Evolutionary conservation across 2,113 vertebrate genomes (phyloP), one percentile per base, ranked within the genome.

Genomic region (Paradisaea rubra): DNA sequence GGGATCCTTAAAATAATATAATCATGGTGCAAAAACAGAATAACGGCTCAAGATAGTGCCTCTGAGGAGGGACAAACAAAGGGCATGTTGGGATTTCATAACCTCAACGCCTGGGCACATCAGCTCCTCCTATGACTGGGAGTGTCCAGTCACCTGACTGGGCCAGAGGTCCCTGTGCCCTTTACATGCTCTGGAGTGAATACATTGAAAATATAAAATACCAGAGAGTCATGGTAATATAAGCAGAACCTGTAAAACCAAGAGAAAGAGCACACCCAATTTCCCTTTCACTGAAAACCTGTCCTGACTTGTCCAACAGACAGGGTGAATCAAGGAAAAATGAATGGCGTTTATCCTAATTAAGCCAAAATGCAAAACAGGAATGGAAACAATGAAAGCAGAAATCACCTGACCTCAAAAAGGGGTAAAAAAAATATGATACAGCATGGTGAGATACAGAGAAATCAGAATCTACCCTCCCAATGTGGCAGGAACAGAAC

Each of bases 361-460:
- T 2, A 35, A 53, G 15, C 1, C 3, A 23, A 25, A 7, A 5
- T 0, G 0, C 1, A 19, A 1, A 9, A 42, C 0, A 9, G 0
- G 1, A 42, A 25, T 13, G 11, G 13, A 41, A 41, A 19, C 0
- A 1, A 9, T 31, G 0, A 22, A 10, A 33, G 0, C 0, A 15
- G 3, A 14, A 56, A 15, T 2, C 0, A 3, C 0, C 0, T 2
- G 6, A 27, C 0, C 0, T 0, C 0, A 8, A 0, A 2, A 0
- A 35, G 0, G 0, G 1, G 3, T 2, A 18, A 2, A 49, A 50
- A 5, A 7, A 0, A 0, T 0, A 2, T 1, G 2, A 20, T 1
- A 33, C 0, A 0, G 0, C 0, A 0, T 0, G 1, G 1, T 1
- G 3, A 44, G 12, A 31, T 4, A 35, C 0, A 0, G 1, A 68